Evolutionary conservation across 2,797 vertebrate genomes (phyloP).

Genomic region (Diplodus puntazzo): DNA sequence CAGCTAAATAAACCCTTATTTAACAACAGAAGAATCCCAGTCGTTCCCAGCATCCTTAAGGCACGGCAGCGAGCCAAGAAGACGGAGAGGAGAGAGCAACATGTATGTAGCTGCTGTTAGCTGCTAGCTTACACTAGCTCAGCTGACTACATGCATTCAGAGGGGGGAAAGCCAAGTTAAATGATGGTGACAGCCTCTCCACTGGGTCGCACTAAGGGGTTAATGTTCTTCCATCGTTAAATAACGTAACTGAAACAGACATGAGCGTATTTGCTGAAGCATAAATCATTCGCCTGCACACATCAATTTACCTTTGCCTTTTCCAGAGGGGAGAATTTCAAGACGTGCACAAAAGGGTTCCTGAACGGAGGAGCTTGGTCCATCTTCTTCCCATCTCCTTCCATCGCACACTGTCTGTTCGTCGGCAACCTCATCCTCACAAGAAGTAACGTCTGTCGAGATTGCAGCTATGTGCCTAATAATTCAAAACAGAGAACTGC

Average conservation of each 20-base stretch:
- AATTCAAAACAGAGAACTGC: slow-evolving; percentile 13
- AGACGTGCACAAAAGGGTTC: slow-evolving; percentile 95
- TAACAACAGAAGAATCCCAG: background rate
- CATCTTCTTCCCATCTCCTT: slow-evolving; percentile 85
- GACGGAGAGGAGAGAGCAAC: slow-evolving; percentile 57
- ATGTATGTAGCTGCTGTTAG: slow-evolving; percentile 72
- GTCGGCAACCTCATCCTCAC: slow-evolving; percentile 88
- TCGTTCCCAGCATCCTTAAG: background rate
- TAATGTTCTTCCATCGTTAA: background rate
- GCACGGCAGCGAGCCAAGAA: background rate
- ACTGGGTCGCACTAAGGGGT: background rate
- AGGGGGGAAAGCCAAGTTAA: slow-evolving; percentile 17
- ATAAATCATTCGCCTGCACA: too few relatives aligned
- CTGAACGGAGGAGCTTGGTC: slow-evolving; percentile 90
- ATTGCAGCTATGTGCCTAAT: slow-evolving; percentile 9
- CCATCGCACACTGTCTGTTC: slow-evolving; percentile 80
- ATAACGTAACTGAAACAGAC: background rate
- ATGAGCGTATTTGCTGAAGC: too few relatives aligned
- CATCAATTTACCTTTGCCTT: slow-evolving; percentile 90
- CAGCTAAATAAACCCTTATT: background rate
- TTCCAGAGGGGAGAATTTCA: slow-evolving; percentile 89
- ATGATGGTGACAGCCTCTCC: slow-evolving; percentile 43
- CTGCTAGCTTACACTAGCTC: slow-evolving; percentile 66
- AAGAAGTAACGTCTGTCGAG: slow-evolving; percentile 16
- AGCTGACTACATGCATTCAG: slow-evolving; percentile 50